Conservation (phyloP, 2,113 vertebrate species). For the Chaetops frenatus region DNA sequence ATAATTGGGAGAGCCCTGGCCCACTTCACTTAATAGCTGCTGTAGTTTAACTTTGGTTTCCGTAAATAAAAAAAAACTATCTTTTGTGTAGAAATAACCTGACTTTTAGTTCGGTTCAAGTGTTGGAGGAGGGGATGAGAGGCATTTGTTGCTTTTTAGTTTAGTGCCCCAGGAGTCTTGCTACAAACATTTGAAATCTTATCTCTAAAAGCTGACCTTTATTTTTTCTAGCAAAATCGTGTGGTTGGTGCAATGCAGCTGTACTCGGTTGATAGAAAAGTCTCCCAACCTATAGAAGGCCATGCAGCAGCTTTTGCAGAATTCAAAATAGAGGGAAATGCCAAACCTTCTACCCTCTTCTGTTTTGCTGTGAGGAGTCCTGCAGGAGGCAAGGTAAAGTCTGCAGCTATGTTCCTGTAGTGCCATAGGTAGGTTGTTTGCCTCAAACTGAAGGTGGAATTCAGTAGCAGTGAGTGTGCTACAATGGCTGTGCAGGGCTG, state of each 20-base stretch:
- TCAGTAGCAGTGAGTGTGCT: background rate
- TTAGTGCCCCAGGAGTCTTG: background rate
- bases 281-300: slow-evolving; percentile 91
- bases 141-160: background rate
- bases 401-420: background rate
- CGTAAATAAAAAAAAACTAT: background rate
- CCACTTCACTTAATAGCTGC: background rate
- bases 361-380: slow-evolving; percentile 88
- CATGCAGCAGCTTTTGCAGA: slow-evolving; percentile 90
- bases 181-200: background rate
- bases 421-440: background rate
- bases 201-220: background rate
- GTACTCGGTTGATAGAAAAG: slow-evolving; percentile 90
- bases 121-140: background rate
- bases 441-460: background rate
- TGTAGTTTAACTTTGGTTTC: background rate
- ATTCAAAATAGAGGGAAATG: slow-evolving; percentile 88
- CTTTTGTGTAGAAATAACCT: background rate
- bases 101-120: accelerated
- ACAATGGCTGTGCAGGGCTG: background rate
- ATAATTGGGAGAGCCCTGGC: accelerated
- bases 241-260: slow-evolving; percentile 93
- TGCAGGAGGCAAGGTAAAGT: slow-evolving; percentile 86
- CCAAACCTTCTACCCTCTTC: slow-evolving; percentile 85
- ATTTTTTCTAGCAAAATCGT: slow-evolving; percentile 83